Base-by-base conservation (phyloP, 2,888 invertebrate species). In the Diabrotica balteata region DNA sequence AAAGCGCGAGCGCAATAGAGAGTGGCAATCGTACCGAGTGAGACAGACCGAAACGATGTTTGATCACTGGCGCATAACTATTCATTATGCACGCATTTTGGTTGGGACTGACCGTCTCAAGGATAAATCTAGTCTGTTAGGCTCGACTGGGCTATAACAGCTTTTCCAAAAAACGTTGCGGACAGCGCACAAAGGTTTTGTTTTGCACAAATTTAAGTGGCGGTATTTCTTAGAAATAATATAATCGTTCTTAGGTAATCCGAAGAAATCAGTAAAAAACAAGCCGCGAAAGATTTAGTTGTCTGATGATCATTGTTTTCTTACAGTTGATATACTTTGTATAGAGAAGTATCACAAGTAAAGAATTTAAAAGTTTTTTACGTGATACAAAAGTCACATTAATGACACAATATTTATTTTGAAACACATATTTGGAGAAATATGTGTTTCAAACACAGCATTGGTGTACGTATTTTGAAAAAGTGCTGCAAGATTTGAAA, bases 41-140 rank as follows among this genome's bases (percentile, higher is more conserved):
- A 64, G 68, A 45, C 70, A 50, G 57, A 51, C 46, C 58, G 67
- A 63, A 63, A 67, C 72, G 69, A 77, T 79, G 80, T 80, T 81
- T 81, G 81, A 80, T 80, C 80, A 81, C 78, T 79, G 80, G 82
- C 81, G 81, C 81, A 82, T 81, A 82, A 80, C 82, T 79, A 79
- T 79, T 82, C 80, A 81, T 82, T 73, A 73, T 73, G 70, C 73
- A 73, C 72, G 73, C 73, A 73, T 72, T 72, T 77, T 49, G 71
- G 66, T 61, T 72, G 79, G 78, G 80, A 80, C 80, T 80, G 81
- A 80, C 81, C 81, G 82, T 82, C 82, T 82, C 82, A 82, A 82
- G 82, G 82, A 80, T 81, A 80, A 77, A 73, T 79, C 79, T 80
- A 80, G 77, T 79, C 79, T 78, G 76, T 74, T 79, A 80, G 79